These are phyloP conservation scores for Falco columbarius DNA, from an alignment of 2,797 vertebrate genomes.

Conservation along the genomic window DNA sequence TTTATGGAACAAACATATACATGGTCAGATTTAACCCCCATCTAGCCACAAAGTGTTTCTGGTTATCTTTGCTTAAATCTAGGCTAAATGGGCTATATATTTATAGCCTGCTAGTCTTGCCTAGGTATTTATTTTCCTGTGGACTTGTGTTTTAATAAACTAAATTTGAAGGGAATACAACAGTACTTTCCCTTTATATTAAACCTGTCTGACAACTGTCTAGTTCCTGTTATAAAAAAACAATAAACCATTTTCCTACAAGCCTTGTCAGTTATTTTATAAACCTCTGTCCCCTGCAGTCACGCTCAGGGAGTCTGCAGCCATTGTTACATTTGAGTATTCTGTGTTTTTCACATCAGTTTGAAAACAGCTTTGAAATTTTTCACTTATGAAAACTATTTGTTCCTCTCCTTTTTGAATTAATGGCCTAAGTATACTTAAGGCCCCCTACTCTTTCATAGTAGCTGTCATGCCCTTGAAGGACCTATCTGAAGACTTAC, in stretches of 20 bases:
- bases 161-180: not conserved
- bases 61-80: not conserved
- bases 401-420: not conserved
- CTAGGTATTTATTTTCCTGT: not conserved
- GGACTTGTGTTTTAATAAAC: not conserved
- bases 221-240: not conserved
- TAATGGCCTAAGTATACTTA: not conserved
- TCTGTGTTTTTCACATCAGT: not conserved
- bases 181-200: not conserved
- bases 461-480: not conserved
- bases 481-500: not conserved
- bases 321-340: not conserved
- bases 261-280: not conserved
- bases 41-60: not conserved
- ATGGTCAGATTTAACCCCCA: accelerated
- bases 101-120: not conserved
- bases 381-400: not conserved
- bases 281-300: not conserved
- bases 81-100: not conserved
- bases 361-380: not conserved
- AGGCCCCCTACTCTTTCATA: not conserved
- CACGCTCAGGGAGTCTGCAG: not conserved
- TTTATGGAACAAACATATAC: not conserved
- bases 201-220: not conserved
- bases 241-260: not conserved